Base-by-base conservation (phyloP, 2,797 vertebrate genomes). In the Vespertilio murinus region DNA sequence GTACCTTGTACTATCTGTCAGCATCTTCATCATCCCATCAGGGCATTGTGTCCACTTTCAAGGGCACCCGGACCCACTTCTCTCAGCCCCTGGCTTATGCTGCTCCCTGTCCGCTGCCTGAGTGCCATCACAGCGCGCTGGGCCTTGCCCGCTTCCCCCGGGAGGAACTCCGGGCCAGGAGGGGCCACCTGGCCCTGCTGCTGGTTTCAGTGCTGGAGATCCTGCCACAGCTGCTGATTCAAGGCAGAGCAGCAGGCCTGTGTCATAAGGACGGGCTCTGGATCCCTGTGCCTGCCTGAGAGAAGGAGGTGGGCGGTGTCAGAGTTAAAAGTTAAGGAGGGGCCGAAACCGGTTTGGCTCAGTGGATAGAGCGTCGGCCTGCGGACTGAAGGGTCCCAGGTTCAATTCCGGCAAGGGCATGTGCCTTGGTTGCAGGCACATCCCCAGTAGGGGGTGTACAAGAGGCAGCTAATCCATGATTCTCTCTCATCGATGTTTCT, bases 171-270 rank as follows among this genome's bases (percentile, higher is more conserved):
- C 3, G 35, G 25, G 47, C 20, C 49, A 77, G 35, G 38, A 13
- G 13, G 49, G 33, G 38, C 25, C 17, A 3, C 35, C 23, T 6
- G 11, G 5, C 25, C 75, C 65, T 16, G 2, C 87, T 65, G 17
- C 91, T 67, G 45, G 38, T 33, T 69, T 78, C 52, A 71, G 40
- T 67, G 52, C 14, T 70, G 52, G 80, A 77, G 23, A 75, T n/a
- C 25, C 79, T 49, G 64, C 23, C 28, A 16, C 14, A 47, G 33
- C n/a, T 13, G 28, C 30, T 54, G 35, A 33, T 2, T 20, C 35
- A 33, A 10, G 42, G 69, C 42, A 25, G 42, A 47, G 56, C 16
- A 85, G 35, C 8, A 49, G 75, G 28, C 52, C 80, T 28, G 2
- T 22, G 42, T 22, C 59, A 30, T 9, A 6, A 5, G 20, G 8